Percentiles rank a stretch among this genome's conserved stretches.
Conservation (phyloP, 1,140 invertebrate genomes). For the Bilobella aurantiaca region DNA sequence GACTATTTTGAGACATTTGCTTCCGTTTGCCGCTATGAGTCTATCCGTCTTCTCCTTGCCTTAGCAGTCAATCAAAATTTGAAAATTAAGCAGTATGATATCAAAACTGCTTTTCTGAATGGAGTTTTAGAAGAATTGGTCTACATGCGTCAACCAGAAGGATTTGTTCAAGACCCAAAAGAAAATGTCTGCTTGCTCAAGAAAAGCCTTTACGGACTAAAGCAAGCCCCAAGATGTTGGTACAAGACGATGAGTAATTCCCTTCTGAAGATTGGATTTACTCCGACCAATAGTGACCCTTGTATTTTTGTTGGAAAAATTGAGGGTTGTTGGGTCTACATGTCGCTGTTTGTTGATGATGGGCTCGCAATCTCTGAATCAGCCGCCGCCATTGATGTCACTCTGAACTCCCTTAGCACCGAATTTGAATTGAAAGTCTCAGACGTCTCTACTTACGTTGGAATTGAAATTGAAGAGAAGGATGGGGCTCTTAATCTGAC, state of each 20-base stretch:
- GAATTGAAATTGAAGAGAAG: conserved; percentile 1
- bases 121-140: conserved; percentile 39
- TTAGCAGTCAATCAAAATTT: conserved; percentile 35
- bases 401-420: not conserved
- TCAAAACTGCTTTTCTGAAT: conserved; percentile 40
- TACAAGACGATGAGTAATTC: conserved; percentile 32
- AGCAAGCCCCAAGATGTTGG: conserved; percentile 41
- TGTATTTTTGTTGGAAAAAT: not conserved
- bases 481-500: not conserved
- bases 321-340: not conserved
- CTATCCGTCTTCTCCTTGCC: conserved; percentile 36
- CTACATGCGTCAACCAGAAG: conserved; percentile 39
- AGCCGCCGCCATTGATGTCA: not conserved
- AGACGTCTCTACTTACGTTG: not conserved
- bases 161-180: conserved; percentile 22
- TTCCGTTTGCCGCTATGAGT: conserved; percentile 36
- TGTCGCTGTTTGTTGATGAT: not conserved
- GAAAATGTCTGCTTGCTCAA: conserved; percentile 5
- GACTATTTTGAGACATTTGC: conserved; percentile 36
- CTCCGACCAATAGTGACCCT: not conserved
- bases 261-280: not conserved
- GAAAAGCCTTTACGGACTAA: conserved; percentile 40
- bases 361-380: not conserved
- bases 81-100: conserved; percentile 40
- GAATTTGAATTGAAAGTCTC: not conserved